Evolutionary conservation across 2,888 invertebrate genomes (phyloP).

Genomic region (Nasonovia ribisnigri): DNA sequence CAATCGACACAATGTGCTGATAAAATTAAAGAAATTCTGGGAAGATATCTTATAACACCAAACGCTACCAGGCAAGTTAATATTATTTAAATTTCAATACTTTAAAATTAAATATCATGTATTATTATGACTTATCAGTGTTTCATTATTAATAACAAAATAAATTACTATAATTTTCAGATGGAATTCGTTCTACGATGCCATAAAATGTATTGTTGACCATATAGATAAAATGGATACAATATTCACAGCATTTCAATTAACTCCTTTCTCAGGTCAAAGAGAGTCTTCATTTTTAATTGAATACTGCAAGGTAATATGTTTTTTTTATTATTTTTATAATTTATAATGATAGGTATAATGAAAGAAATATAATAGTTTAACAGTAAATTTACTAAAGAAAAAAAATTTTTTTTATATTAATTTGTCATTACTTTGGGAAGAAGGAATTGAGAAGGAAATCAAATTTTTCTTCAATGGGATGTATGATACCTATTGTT

Average conservation of each 20-base stretch:
- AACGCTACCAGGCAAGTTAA: neutral
- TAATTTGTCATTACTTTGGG: neutral
- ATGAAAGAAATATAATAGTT: neutral
- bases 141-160: too few species aligned
- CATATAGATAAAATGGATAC: neutral
- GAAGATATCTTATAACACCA: neutral
- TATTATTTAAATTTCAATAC: too few species aligned
- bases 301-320: neutral
- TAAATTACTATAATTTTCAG: too few species aligned
- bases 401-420: neutral
- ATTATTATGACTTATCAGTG: too few species aligned
- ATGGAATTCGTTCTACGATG: too few species aligned
- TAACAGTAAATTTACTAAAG: neutral
- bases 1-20: slow-evolving; percentile 21
- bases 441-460: neutral
- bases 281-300: neutral
- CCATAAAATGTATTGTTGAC: too few species aligned
- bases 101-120: too few species aligned
- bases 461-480: neutral
- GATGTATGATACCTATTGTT: slow-evolving; percentile 8
- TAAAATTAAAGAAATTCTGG: slow-evolving; percentile 37
- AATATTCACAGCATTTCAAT: neutral
- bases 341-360: neutral
- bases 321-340: too few species aligned
- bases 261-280: slow-evolving; percentile 7